These are phyloP conservation scores for Coluber constrictor DNA, from an alignment of 2,797 vertebrate species.

Conservation along the genomic window DNA sequence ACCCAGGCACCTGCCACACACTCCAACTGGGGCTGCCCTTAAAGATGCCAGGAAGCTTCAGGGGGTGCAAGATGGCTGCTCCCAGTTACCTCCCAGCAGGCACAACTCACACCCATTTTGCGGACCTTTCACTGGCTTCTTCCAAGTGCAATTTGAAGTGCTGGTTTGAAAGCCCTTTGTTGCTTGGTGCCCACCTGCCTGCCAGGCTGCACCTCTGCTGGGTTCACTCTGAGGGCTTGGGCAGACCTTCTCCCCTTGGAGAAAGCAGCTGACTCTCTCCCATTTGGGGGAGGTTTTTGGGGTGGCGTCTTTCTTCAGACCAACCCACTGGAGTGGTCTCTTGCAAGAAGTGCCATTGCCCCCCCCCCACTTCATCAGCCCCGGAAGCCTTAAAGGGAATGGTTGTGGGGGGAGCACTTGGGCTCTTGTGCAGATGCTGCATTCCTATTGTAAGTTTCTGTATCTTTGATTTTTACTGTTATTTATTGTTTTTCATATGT, in stretches of 20 bases:
- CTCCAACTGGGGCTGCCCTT: not conserved
- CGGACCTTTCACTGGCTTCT: not conserved
- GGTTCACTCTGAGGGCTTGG: not conserved
- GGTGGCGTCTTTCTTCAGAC: not conserved
- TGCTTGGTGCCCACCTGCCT: not conserved
- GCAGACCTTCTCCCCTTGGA: not conserved
- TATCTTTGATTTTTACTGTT: not conserved
- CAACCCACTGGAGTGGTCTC: not conserved
- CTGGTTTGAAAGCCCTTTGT: not conserved
- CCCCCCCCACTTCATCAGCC: not conserved
- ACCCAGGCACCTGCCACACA: not conserved
- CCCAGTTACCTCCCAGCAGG: not conserved
- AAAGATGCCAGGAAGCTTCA: not conserved
- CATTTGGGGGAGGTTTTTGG: not conserved
- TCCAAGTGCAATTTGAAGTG: not conserved
- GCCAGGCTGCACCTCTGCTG: not conserved
- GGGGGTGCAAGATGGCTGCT: not conserved
- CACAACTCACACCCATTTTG: not conserved
- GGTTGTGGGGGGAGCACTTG: not conserved
- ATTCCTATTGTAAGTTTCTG: not conserved
- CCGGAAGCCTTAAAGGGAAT: not conserved
- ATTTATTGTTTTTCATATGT: not conserved
- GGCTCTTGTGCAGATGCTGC: not conserved
- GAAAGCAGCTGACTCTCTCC: not conserved
- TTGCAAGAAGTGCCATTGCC: not conserved